phyloP scores from a whole-genome alignment of 2,888 invertebrate genomes.

The Synergus gifuensis region DNA sequence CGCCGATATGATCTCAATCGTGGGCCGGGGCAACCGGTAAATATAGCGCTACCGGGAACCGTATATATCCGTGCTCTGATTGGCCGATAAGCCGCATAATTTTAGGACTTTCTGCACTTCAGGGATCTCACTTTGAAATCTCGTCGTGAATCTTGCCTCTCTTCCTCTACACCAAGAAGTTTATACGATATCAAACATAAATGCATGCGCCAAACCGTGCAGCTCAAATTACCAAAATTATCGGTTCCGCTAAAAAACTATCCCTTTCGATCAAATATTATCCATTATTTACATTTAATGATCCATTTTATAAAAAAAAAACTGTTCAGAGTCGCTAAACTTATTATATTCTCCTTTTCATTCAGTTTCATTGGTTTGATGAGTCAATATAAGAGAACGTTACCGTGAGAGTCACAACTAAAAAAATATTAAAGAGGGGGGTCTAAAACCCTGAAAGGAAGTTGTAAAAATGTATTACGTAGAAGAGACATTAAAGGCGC shows the following conservation, averaged over 20 bases:
- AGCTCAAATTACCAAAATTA: constrained; percentile 27
- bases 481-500: constrained; percentile 64
- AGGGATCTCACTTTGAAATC: constrained; percentile 60
- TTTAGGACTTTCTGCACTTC: constrained; percentile 68
- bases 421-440: constrained; percentile 3
- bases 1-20: constrained; percentile 69
- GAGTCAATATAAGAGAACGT: constrained; percentile 1
- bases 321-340: not conserved
- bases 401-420: constrained; percentile 31
- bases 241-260: not conserved
- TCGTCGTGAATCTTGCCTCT: constrained; percentile 52
- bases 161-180: not conserved
- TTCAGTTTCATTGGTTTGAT: not conserved
- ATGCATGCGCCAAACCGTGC: not conserved
- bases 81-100: constrained; percentile 68
- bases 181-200: not conserved
- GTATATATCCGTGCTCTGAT: constrained; percentile 65
- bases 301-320: not conserved
- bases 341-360: not conserved
- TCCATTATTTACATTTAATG: not conserved
- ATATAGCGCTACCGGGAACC: constrained; percentile 69
- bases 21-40: constrained; percentile 62
- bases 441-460: constrained; percentile 63
- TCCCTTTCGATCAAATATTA: not conserved
- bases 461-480: constrained; percentile 72